Conservation (phyloP, 2,113 vertebrate species). For the Pipa parva region DNA sequence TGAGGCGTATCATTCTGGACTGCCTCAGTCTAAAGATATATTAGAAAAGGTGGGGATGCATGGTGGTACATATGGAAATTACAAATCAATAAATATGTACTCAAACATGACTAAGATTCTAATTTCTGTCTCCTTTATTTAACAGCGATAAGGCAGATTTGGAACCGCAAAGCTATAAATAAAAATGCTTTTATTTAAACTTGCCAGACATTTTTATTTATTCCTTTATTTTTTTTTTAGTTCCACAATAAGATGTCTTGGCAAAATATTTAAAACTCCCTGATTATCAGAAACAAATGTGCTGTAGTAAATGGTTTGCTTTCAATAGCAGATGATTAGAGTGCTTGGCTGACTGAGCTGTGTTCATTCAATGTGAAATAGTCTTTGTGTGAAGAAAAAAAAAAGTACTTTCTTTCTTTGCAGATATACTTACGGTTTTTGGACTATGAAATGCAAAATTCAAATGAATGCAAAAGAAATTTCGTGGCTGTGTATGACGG, state of each 20-base stretch:
- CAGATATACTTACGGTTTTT: slow-evolving; percentile 96
- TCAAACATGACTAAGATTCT: too few relatives aligned
- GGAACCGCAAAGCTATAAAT: too few relatives aligned
- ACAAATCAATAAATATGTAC: too few relatives aligned
- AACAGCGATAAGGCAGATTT: too few relatives aligned
- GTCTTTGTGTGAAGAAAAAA: slow-evolving; percentile 13
- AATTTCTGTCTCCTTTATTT: too few relatives aligned
- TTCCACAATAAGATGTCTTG: background rate
- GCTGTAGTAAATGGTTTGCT: slow-evolving; percentile 33
- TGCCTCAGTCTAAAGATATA: too few relatives aligned
- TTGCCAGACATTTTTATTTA: too few relatives aligned
- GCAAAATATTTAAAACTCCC: slow-evolving; percentile 10
- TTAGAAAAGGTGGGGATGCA: too few relatives aligned
- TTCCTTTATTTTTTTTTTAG: background rate
- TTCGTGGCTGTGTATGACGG: slow-evolving; percentile 98
- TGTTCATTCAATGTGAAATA: slow-evolving; percentile 36
- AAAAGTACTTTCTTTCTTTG: slow-evolving; percentile 40
- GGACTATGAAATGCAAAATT: slow-evolving; percentile 98
- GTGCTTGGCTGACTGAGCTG: slow-evolving; percentile 43
- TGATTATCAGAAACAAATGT: slow-evolving; percentile 14
- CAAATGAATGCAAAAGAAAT: slow-evolving; percentile 96
- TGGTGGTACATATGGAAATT: too few relatives aligned
- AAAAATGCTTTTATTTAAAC: too few relatives aligned
- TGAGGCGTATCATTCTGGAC: too few relatives aligned
- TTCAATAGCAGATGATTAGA: slow-evolving; percentile 40